Base-by-base conservation (phyloP, 2,888 invertebrate species). In the Mesochorus sp. region DNA sequence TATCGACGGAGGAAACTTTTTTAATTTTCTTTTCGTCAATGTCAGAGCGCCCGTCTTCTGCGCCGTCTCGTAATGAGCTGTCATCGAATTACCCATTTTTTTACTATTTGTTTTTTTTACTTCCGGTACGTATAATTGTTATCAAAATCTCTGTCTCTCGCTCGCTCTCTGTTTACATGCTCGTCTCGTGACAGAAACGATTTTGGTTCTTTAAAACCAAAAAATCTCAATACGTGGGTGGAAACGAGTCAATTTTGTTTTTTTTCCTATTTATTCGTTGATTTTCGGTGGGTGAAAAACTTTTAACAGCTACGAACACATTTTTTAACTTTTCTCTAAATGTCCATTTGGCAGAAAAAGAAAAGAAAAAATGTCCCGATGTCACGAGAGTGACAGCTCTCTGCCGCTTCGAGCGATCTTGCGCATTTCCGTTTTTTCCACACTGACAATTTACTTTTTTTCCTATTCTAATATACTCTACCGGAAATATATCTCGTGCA, bases 1-100 rank as follows among this genome's bases (percentile, higher is more conserved):
- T 14, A 97, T 90, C 80, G 94, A 94, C 24, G 92, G 91, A 34
- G 96, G 96, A 88, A 96, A 93, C 91, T 96, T 95, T 83, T 96
- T 96, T 66, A 99, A 92, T 86, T 96, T 96, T 73, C 94, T 94
- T 84, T 96, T 94, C 1, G 97, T 96, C 80, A 99, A 92, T 90
- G 98, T 98, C 77, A 99, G 93, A 34, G 98, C 96, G 12, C 99
- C 98, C 17, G 99, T 99, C 92, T 99, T 99, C 86, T 96, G 95
- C 10, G 99, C 98, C 67, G 96, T 98, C 89, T 98, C 97, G 87
- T 97, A 94, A 90, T 99, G 99, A 1, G 80, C 88, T 96, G 97
- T 91, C 78, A 95, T 95, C 74, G 97, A 95, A 91, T 98, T 98
- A 61, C 98, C 98, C 98, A 98, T 98, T 17, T 74, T 74, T 51